These are phyloP conservation scores for Magallana angulata DNA, from an alignment of 1,140 invertebrate species.

Conservation along the genomic window DNA sequence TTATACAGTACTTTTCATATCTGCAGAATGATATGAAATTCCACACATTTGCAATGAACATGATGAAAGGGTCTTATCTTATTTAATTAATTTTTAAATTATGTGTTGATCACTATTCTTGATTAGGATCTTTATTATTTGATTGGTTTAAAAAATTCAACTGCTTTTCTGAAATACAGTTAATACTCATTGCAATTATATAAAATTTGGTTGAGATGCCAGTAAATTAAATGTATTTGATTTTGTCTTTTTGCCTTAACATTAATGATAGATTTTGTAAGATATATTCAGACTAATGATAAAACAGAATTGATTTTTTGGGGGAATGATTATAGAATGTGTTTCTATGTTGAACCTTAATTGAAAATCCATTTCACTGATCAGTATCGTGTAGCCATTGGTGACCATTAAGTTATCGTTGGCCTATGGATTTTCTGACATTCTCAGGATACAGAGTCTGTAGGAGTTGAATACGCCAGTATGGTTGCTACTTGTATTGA, in stretches of 20 bases:
- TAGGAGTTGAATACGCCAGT: neutral
- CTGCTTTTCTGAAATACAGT: too few relatives aligned
- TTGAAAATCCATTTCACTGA: constrained; percentile 31
- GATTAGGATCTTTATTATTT: too few relatives aligned
- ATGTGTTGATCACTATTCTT: too few relatives aligned
- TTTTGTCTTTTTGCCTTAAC: neutral
- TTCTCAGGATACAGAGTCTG: neutral
- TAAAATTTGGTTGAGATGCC: too few relatives aligned
- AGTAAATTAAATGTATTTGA: too few relatives aligned
- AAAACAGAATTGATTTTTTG: neutral
- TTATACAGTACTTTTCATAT: too few relatives aligned
- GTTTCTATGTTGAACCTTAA: constrained; percentile 5
- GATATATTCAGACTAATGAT: neutral
- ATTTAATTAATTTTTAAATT: too few relatives aligned
- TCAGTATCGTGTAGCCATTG: constrained; percentile 19
- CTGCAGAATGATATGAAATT: too few relatives aligned
- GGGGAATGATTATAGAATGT: constrained; percentile 11
- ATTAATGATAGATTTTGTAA: neutral
- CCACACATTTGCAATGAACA: too few relatives aligned
- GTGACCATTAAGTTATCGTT: neutral
- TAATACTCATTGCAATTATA: too few relatives aligned
- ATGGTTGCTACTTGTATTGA: neutral
- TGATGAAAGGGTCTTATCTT: too few relatives aligned
- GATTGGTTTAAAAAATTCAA: too few relatives aligned
- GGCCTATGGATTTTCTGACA: constrained; percentile 20